Base-by-base conservation (phyloP, 1,140 invertebrate species). In the Brachionus rotundiformis region DNA sequence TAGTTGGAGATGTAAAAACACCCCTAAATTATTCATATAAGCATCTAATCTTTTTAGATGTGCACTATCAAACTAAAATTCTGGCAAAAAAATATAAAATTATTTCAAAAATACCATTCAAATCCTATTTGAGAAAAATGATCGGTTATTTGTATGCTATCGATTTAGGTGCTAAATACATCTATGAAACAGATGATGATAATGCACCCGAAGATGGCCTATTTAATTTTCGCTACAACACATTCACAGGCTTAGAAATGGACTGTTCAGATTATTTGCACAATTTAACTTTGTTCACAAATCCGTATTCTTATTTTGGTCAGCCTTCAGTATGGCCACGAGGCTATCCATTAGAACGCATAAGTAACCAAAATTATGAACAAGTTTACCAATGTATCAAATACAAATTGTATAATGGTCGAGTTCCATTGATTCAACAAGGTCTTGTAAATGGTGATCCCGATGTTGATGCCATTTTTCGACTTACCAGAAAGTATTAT, bases 141-240 rank as follows among this genome's bases (percentile, higher is more conserved):
- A 16, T 73, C 25, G 68, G 68, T 2, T 73, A 73, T 73, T 16
- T 73, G 10, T 73, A 73, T 73, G 68, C 68, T 4, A 73, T 73
- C 3, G 68, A 73, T 41, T 77, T 84, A 23, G 86, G 86, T 33
- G 86, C 86, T n/a, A 39, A 85, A 80, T 84, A 83, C 79, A 86
- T 86, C 44, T 86, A 87, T 76, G 86, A 87, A 75, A 86, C 86
- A 13, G 86, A 86, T 82, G 86, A 86, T 82, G 86, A 87, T 80
- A 87, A 86, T 81, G 49, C 82, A 13, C 85, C 85, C 4, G 27
- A 81, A 36, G 83, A 82, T 44, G 23, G 59, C 6, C 54, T 83
- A 3, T 39, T 44, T 3, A 49, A 36, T 29, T 85, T 83, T 77
- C 10, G 82, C 63, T 33, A 25, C 49, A 23, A 68, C 63, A 31